Conservation (phyloP, 2,888 invertebrate genomes). For the Scaptomyza polygonia region DNA sequence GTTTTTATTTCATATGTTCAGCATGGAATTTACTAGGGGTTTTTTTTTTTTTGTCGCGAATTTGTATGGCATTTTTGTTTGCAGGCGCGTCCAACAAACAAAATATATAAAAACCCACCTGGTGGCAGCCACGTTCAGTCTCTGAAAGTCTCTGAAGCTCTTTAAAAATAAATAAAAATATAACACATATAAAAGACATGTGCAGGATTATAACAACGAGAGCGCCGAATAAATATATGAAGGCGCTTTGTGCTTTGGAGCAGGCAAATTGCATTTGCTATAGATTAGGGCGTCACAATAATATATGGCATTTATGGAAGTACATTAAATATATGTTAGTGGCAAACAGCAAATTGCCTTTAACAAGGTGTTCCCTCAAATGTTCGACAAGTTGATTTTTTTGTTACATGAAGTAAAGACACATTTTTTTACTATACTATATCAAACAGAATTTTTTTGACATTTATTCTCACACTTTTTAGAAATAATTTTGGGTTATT, state of each 20-base stretch:
- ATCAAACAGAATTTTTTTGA: no score
- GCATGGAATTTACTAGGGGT: conserved; percentile 3
- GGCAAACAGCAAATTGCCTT: conserved; percentile 26
- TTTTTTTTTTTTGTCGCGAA: conserved; percentile 47
- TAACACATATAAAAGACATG: conserved; percentile 61
- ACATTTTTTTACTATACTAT: no score
- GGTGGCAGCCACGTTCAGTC: conserved; percentile 11
- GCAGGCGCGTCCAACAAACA: conserved; percentile 1
- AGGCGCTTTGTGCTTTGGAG: conserved; percentile 39
- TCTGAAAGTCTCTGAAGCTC: conserved; percentile 1
- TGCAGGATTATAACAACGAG: conserved; percentile 58
- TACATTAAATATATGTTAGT: conserved; percentile 46
- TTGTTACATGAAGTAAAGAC: not conserved
- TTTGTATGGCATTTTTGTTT: conserved; percentile 51
- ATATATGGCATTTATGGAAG: conserved; percentile 73
- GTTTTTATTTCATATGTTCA: conserved; percentile 66
- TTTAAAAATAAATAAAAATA: conserved; percentile 35
- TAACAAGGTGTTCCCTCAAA: conserved; percentile 11
- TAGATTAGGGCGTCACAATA: conserved; percentile 65
- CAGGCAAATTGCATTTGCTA: conserved; percentile 70
- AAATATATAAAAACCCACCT: conserved; percentile 21
- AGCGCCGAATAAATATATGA: conserved; percentile 18
- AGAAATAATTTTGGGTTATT: no score
- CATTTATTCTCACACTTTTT: no score
- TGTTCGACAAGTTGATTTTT: not conserved